Conservation (phyloP, 2,888 invertebrate species). For the Nymphalis polychloros region DNA sequence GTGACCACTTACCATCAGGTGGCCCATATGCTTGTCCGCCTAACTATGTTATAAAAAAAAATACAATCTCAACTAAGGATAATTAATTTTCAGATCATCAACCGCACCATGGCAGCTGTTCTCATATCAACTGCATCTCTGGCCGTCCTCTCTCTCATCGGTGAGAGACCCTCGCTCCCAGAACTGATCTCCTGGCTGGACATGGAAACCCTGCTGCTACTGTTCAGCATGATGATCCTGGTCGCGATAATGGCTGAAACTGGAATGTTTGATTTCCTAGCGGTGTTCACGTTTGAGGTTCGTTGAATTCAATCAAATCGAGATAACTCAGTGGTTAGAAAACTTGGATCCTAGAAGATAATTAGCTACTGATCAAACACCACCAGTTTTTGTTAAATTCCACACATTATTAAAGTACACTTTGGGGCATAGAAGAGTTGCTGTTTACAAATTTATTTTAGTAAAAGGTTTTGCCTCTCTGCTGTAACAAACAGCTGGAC, state of each 20-base stretch:
- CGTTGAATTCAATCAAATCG: constrained; percentile 32
- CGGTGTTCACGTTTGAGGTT: constrained; percentile 90
- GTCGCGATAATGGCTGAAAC: constrained; percentile 94
- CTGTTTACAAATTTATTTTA: too few relatives aligned
- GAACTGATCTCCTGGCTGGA: constrained; percentile 94
- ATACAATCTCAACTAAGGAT: not conserved
- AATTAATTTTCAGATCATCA: constrained; percentile 83
- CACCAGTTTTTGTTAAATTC: too few relatives aligned
- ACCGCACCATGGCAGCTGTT: constrained; percentile 92
- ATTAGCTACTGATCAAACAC: too few relatives aligned
- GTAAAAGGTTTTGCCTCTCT: too few relatives aligned
- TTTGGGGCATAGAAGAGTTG: too few relatives aligned
- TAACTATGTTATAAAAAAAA: too few relatives aligned
- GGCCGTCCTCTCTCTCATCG: constrained; percentile 87
- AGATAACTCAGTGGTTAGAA: not conserved
- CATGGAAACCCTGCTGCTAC: constrained; percentile 88
- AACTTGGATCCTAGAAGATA: not conserved
- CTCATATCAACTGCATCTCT: constrained; percentile 89
- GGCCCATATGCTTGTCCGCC: too few relatives aligned
- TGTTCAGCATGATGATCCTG: constrained; percentile 96
- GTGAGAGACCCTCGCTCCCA: constrained; percentile 88
- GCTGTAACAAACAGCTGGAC: too few relatives aligned
- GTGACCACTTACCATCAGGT: too few relatives aligned
- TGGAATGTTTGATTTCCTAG: constrained; percentile 93
- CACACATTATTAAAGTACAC: too few relatives aligned